A percentile compares a stretch with the other conserved stretches of the same genome.
These are phyloP conservation scores for Albula goreensis DNA, from an alignment of 2,113 vertebrate species.

Conservation along the genomic window DNA sequence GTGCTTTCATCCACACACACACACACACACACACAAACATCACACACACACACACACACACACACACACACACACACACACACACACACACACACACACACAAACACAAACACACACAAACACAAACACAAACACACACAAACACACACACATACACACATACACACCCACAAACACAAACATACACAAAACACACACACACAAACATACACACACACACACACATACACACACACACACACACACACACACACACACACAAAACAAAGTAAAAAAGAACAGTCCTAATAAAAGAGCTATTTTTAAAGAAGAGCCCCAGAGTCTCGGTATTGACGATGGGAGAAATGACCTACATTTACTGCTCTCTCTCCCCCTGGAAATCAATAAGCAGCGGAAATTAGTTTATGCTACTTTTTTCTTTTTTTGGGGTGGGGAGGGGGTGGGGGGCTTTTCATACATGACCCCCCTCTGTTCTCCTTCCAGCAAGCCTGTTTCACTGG, in stretches of 20 bases:
- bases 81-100: conserved; percentile 32
- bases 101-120: conserved; percentile 29
- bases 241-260: neutral
- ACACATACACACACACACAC: conserved; percentile 31
- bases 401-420: neutral
- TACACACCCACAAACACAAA: conserved; percentile 29
- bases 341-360: conserved; percentile 20
- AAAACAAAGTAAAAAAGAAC: neutral
- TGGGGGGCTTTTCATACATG: neutral
- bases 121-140: conserved; percentile 31
- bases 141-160: conserved; percentile 30
- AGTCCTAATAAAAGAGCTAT: neutral
- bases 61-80: conserved; percentile 32
- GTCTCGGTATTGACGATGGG: neutral
- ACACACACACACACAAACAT: conserved; percentile 36
- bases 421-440: neutral
- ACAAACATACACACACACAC: conserved; percentile 32
- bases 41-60: conserved; percentile 26
- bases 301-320: neutral
- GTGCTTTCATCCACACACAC: conserved; percentile 14
- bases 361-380: conserved; percentile 15
- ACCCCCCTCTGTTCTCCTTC: neutral
- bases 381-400: conserved; percentile 22
- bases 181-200: conserved; percentile 33
- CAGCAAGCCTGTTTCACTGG: neutral